Evolutionary conservation across 1,140 invertebrate species (phyloP), one percentile per base, ranked within the genome.

Genomic region (Atopsyche davidsoni): DNA sequence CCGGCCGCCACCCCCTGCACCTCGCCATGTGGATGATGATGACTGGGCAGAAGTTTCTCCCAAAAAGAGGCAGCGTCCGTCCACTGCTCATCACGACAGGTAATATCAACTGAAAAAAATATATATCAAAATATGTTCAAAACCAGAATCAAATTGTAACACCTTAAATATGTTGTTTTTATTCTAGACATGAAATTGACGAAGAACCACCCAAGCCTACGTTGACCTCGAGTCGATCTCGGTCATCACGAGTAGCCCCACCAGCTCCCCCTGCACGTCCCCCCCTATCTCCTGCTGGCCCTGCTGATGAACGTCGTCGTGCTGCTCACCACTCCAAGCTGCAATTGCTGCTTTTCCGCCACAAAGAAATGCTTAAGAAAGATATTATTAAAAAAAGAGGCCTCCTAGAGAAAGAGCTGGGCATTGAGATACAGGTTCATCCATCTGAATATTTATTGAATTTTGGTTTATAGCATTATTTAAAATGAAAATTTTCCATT

Each of bases 281-380:
- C 17, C 58, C 40, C 40, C 51, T 3, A 36, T 47, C 18, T 19
- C 24, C 46, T 23, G 16, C 41, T 23, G 28, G 18, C 2, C 42
- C 34, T 2, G 25, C 43, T 2, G 69, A 71, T 3, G 69, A 71
- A 53, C 65, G 68, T 3, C 65, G 68, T 13, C 62, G 64, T 21
- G 65, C 65, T 38, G 64, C 67, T 23, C 67, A 64, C 19, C 63
- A 70, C 53, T 71, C 79, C 13, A 79, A 79, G 58, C 73, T 82
- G 50, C 79, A 81, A 57, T 79, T 82, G 59, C 68, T 80, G 32
- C 69, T 93, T 14, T 86, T 83, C 64, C 80, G 86, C 55, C 91
- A 96, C 53, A 96, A 94, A 63, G 92, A 96, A 65, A 69, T 87
- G 53, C 77, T 97, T 14, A 96, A 96, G 67, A 94, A 93, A 62